Conservation (phyloP, 2,113 vertebrate species). For the Antechinus flavipes region DNA sequence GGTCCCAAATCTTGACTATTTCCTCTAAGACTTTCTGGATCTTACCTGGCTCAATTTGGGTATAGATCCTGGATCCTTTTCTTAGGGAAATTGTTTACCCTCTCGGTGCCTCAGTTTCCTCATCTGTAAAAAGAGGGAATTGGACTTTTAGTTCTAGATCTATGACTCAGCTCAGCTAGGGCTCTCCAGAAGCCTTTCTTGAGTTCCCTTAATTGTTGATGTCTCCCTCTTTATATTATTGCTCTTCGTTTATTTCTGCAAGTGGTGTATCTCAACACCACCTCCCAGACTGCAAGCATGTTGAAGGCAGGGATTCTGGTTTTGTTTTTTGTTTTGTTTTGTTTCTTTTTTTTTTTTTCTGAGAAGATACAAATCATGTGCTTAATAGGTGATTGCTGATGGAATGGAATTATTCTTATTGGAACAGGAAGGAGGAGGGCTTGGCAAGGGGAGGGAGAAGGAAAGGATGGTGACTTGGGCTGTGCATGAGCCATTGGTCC, state of each 20-base stretch:
- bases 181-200: neutral
- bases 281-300: neutral
- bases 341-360: neutral
- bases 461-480: neutral
- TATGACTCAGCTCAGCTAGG: neutral
- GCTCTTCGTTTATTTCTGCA: neutral
- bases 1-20: neutral
- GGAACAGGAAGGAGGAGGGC: neutral
- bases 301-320: neutral
- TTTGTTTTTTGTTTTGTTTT: too few relatives aligned
- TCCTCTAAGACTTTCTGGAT: neutral
- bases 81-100: neutral
- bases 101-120: neutral
- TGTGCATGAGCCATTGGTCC: neutral
- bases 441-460: neutral
- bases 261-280: too few relatives aligned
- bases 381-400: neutral
- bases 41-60: too few relatives aligned
- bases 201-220: neutral
- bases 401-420: neutral
- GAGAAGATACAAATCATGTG: neutral
- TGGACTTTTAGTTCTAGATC: too few relatives aligned
- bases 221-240: neutral
- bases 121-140: neutral
- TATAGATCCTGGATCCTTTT: too few relatives aligned